Base-by-base conservation (phyloP, 2,888 invertebrate genomes). In the Agrilus cyanescens region DNA sequence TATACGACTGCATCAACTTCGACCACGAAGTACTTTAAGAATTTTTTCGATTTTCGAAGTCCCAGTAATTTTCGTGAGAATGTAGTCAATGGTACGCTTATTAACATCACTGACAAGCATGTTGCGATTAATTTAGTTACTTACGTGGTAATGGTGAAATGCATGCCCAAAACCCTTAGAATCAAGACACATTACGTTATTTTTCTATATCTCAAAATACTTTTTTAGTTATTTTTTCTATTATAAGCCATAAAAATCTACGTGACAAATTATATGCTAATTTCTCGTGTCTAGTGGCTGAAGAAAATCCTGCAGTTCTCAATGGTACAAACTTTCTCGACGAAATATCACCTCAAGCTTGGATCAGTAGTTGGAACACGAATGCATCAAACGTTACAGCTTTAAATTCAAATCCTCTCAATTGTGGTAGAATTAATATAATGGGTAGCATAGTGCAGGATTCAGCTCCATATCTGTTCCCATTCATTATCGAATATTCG, bases 401-500 rank as follows among this genome's bases (percentile, higher is more conserved):
- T 45, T 71, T 70, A 56, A 69, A 70, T 51, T 41, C 43, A 3
- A 54, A 59, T 8, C 68, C 73, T 16, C 70, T 72, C 7, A 78
- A 79, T 46, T 91, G 90, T 62, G 87, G 83, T 44, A 77, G 87
- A 31, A 78, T 83, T 46, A 86, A 87, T 60, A 90, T 89, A 57
- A 91, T 93, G 90, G 91, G 91, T 35, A 85, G 82, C 37, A 90
- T 93, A 55, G 90, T 93, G 7, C 80, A 86, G 57, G 91, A 91
- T 61, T 86, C 94, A 0, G 89, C 94, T 8, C 95, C 95, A 1
- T 95, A 91, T 66, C 74, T 95, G 39, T 96, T 89, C 69, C 95
- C 95, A 1, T 94, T 94, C 68, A 91, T 93, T 59, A 89, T 95
- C 58, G 90, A 95, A 64, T 95, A 95, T 69, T 91, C 93, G 48